Conservation (phyloP, 2,113 vertebrate genomes). For the Mystacornis crossleyi region DNA sequence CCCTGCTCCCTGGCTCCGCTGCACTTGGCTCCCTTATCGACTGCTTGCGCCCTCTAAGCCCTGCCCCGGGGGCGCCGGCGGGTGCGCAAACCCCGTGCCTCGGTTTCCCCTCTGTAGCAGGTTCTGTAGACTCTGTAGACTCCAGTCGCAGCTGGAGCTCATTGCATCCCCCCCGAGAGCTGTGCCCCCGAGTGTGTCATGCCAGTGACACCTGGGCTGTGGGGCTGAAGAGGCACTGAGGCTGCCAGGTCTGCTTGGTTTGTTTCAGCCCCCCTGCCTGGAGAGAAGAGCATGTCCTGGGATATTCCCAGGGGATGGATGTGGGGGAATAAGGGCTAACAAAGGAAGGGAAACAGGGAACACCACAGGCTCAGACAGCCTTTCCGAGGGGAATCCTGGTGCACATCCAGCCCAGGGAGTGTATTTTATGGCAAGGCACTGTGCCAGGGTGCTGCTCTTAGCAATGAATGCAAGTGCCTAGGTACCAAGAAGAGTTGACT, state of each 20-base stretch:
- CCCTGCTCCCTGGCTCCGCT: neutral
- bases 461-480: neutral
- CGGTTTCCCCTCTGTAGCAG: neutral
- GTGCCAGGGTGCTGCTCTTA: neutral
- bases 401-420: neutral
- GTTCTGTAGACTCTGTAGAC: neutral
- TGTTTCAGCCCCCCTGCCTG: neutral
- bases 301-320: rapidly evolving
- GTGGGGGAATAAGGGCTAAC: rapidly evolving
- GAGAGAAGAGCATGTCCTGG: neutral
- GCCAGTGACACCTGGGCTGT: neutral
- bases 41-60: neutral
- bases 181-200: rapidly evolving
- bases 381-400: neutral
- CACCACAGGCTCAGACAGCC: neutral
- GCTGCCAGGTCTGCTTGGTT: neutral
- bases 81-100: rapidly evolving
- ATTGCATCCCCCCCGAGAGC: neutral
- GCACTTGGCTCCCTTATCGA: neutral
- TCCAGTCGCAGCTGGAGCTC: neutral
- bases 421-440: neutral
- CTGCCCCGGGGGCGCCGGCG: rapidly evolving
- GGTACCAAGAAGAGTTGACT: neutral
- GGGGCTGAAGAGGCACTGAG: neutral
- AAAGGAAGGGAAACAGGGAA: neutral